phyloP scores from a whole-genome alignment of 2,888 invertebrate genomes.

The Conops quadrifasciatus region DNA sequence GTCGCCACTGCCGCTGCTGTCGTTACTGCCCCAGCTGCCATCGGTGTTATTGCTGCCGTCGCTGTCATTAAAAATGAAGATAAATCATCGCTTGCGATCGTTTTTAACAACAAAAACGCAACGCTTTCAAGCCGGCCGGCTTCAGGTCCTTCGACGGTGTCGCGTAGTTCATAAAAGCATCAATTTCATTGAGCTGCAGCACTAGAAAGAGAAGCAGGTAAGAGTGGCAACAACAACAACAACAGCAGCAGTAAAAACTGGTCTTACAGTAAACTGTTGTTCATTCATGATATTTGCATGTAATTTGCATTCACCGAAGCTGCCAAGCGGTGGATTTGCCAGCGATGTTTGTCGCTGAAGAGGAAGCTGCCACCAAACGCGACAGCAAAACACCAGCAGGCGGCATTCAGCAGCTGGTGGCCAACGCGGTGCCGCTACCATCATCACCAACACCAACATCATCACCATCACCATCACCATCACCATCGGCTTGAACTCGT shows the following conservation, averaged over 20 bases:
- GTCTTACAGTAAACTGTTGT: not conserved
- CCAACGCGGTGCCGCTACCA: not conserved
- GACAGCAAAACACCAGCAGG: slow-evolving; percentile 26
- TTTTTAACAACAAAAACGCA: slow-evolving; percentile 39
- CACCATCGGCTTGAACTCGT: slow-evolving; percentile 7
- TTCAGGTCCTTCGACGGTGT: not conserved
- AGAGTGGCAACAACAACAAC: not conserved
- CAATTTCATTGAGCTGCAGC: not conserved
- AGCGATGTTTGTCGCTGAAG: not conserved
- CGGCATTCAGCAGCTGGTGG: slow-evolving; percentile 13
- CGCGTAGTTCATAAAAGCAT: not conserved
- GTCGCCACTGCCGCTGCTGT: too few relatives aligned
- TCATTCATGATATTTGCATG: slow-evolving; percentile 30
- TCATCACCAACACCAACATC: not conserved
- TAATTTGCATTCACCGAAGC: slow-evolving; percentile 27
- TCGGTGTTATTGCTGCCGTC: slow-evolving; percentile 46
- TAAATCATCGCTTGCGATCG: slow-evolving; percentile 59
- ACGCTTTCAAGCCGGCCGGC: slow-evolving; percentile 14
- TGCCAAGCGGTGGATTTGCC: not conserved
- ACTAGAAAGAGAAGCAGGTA: not conserved
- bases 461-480: not conserved
- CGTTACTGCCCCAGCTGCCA: too few relatives aligned
- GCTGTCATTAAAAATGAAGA: slow-evolving; percentile 59
- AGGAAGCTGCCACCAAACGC: slow-evolving; percentile 22
- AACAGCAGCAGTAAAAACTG: slow-evolving; percentile 3